Evolutionary conservation across 2,113 vertebrate species (phyloP), one percentile per base, ranked within the genome.

Genomic region (Centrocercus urophasianus): DNA sequence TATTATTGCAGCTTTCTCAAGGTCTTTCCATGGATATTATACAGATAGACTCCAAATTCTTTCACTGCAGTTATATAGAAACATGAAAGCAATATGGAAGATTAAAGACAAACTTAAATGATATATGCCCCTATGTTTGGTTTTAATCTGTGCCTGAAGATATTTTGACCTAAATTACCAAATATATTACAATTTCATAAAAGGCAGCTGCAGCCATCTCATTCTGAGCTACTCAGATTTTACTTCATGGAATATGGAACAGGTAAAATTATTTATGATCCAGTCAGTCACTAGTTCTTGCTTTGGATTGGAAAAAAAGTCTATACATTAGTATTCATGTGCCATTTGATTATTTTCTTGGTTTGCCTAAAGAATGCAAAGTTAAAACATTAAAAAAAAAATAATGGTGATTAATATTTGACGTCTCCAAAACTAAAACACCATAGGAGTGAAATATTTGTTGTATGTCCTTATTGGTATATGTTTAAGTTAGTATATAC

Each of bases 71-170:
- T 92, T 90, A 93, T 88, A 70, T 72, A 38, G 54, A 84, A 74
- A 50, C 20, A 52, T 93, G 64, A 50, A 88, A 95, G 66, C 56
- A 95, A 83, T 64, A 70, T 67, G 73, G 74, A 93, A 97, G 96
- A 97, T 97, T 96, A 96, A 96, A 97, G 96, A 91, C 89, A 96
- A 97, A 96, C 90, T 95, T 95, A 95, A 95, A 97, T 96, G 89
- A 96, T 96, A 67, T 57, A 92, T 93, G 40, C 73, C 74, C 38
- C 82, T 36, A 42, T 90, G 89, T 96, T 96, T 90, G 84, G 87
- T 92, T 97, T 97, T 97, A 96, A 97, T 97, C 94, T 93, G 7
- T 96, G 93, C 97, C 95, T 86, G 93, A 95, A 97, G 96, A 92
- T 97, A 97, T 65, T 97, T 95, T 95, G 90, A 91, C 69, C 90